A percentile compares a stretch with the other conserved stretches of the same genome.
Conservation (phyloP, 1,140 invertebrate species). For the Papilio helenus region DNA sequence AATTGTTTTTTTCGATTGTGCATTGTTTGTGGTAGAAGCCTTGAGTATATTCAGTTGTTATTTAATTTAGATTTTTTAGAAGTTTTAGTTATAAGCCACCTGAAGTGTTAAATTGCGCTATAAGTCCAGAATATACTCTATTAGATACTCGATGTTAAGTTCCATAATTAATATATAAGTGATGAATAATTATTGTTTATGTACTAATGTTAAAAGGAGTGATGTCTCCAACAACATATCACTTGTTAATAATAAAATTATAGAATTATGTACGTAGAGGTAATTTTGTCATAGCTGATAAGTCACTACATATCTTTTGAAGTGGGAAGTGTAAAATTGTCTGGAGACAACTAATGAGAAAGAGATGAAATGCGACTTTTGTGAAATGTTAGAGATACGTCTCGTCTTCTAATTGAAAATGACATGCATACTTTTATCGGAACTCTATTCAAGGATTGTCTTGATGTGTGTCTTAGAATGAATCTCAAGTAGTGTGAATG, state of each 20-base stretch:
- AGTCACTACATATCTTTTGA: conserved; percentile 78
- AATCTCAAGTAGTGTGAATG: background rate
- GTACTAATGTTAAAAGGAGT: conserved; percentile 72
- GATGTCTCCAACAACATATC: conserved; percentile 80
- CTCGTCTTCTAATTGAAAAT: background rate
- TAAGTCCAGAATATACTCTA: conserved; percentile 69
- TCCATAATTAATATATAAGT: conserved; percentile 59
- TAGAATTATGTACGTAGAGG: conserved; percentile 72
- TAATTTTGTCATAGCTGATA: conserved; percentile 76
- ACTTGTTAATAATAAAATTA: conserved; percentile 81
- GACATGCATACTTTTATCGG: background rate
- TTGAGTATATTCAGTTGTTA: conserved; percentile 64
- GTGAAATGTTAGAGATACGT: background rate
- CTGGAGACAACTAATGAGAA: conserved; percentile 31
- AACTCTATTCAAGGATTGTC: background rate
- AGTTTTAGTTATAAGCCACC: conserved; percentile 76
- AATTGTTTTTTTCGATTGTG: conserved; percentile 28
- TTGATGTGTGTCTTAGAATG: background rate
- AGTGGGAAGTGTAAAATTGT: conserved; percentile 53
- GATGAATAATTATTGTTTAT: conserved; percentile 65
- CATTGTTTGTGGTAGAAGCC: conserved; percentile 59
- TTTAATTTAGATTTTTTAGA: conserved; percentile 62
- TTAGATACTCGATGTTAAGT: conserved; percentile 62
- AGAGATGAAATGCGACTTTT: conserved; percentile 17
- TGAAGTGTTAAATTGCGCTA: conserved; percentile 76